Base-by-base conservation (phyloP, 1,140 invertebrate species). In the Aphaenogaster ashmeadi region DNA sequence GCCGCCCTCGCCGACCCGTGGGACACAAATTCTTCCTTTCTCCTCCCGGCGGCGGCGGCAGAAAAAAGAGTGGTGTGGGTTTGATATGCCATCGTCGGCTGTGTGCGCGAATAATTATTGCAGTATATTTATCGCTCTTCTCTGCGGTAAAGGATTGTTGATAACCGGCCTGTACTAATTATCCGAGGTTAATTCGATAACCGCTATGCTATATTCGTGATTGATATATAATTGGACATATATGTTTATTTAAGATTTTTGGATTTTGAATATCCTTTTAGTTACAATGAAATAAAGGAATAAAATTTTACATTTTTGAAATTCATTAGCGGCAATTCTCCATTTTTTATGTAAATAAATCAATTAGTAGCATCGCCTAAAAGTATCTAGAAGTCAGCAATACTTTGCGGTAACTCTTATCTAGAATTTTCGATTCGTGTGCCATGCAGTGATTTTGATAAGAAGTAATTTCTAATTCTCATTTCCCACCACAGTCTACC, bases 21-120 rank as follows among this genome's bases (percentile, higher is more conserved):
- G 58, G 77, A 91, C 77, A 72, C 81, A 72, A 90, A 89, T 89
- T 88, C 78, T 85, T 60, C n/a, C 50, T 81, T 89, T 64, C 66
- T 56, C 21, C 54, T 47, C 41, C 27, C 21, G 79, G 69, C 64
- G 62, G 86, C 64, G 41, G 21, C 1, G 64, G 44, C 56, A 64
- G 62, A 62, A 79, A 13, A 18, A 44, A 27, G 36, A 41, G 60
- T 9, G 27, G 38, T 6, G 18, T 4, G 11, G 52, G 47, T 85
- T 90, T 74, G 44, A 58, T 77, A 18, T 41, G 52, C 41, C 64
- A 56, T 69, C 50, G 21, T 71, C 38, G 21, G 44, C 33, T 41
- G 3, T 38, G 9, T 9, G 41, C 4, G 15, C 1, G 18, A 74
- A 58, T 74, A 58, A 47, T 60, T 83, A 60, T 83, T 21, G 36